Evolutionary conservation across 2,888 invertebrate genomes (phyloP), one percentile per base, ranked within the genome.

Genomic region (Pycnomerus fuliginosus): DNA sequence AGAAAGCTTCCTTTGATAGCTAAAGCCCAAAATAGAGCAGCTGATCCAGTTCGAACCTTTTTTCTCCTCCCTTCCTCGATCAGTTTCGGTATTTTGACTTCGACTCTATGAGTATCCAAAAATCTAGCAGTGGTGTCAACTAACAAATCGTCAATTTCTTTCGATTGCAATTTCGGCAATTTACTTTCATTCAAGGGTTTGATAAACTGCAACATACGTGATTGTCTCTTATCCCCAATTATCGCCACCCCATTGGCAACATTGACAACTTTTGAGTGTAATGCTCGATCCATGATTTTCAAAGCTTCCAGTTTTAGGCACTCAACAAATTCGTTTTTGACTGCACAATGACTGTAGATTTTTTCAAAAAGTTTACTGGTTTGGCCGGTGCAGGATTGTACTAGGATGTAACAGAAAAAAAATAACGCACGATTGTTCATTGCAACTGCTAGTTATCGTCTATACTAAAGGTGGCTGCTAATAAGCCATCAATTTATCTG

Each of bases 1-100:
- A 87, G 71, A 63, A 87, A 83, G 22, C 82, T 82, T 23, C 84
- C 83, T 65, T 87, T 87, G 38, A 87, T 76, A 30, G 85, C 80
- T 17, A 86, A 74, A 7, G 83, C 84, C 44, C 83, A 83, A 16
- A 86, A 72, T 42, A 86, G 78, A 0, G 85, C 82, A 0, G 81
- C 83, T 55, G 81, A 82, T 5, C 17, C 23, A 15, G 38, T 43
- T 34, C 34, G 30, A 23, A 30, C 20, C 5, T 25, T 16, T 33
- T 40, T 39, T 29, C 48, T 48, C 42, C 82, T 77, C 16, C 76
- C 83, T 74, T 79, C 78, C 57, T 66, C 67, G 37, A 64, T 24
- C 35, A 76, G 52, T 15, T 68, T 56, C 1, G 69, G 66, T 3
- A 69, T 33, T 33, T 63, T 62, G 4, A 73, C 44, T 44, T 66